Percentiles rank a stretch among this genome's conserved stretches.
Conservation (phyloP, 2,113 vertebrate genomes). For the Gopherus flavomarginatus region DNA sequence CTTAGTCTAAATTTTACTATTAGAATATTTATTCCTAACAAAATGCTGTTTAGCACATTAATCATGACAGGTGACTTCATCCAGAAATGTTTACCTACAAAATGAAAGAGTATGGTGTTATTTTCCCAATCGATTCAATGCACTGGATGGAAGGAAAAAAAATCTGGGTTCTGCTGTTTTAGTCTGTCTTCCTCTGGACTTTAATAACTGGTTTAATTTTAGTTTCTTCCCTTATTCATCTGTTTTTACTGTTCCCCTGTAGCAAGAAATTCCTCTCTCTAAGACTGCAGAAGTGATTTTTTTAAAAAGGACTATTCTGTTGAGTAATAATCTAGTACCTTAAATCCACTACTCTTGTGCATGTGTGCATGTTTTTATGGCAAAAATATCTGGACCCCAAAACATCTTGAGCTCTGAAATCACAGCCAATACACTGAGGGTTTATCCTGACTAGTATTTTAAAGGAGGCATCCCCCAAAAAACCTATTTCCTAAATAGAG, state of each 20-base stretch:
- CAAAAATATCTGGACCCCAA: not conserved
- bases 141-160: accelerated
- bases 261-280: not conserved
- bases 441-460: not conserved
- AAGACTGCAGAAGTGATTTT: not conserved
- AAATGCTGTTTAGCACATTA: not conserved
- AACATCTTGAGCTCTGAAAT: not conserved
- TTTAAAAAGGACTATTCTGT: not conserved
- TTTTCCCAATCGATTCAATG: too few relatives aligned
- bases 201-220: not conserved
- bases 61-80: not conserved
- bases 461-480: not conserved
- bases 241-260: not conserved
- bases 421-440: not conserved
- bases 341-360: accelerated
- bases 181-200: not conserved
- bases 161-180: not conserved
- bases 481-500: not conserved
- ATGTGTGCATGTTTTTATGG: not conserved
- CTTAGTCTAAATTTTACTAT: not conserved
- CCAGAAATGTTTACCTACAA: not conserved
- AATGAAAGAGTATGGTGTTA: not conserved
- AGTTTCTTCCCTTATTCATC: not conserved
- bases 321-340: not conserved
- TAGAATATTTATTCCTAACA: not conserved